Conservation (phyloP, 1,140 invertebrate genomes). For the Ooceraea biroi region DNA sequence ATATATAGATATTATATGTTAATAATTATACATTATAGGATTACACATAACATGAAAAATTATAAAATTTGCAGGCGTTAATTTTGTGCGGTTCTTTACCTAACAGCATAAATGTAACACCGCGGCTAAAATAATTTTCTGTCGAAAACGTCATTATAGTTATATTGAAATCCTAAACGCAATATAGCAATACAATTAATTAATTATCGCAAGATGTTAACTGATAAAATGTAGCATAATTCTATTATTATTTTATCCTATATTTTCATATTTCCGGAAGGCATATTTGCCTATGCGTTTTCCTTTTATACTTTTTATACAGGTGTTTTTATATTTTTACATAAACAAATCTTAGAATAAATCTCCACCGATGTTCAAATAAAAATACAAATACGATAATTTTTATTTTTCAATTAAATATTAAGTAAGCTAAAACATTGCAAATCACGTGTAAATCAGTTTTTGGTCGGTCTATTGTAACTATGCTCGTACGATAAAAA, state of each 20-base stretch:
- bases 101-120: not conserved
- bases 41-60: not conserved
- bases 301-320: constrained; percentile 17
- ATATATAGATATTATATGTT: not conserved
- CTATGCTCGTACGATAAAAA: not conserved
- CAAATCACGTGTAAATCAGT: not conserved
- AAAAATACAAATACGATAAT: not conserved
- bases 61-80: not conserved
- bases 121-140: constrained; percentile 10
- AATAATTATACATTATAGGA: constrained; percentile 1
- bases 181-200: constrained; percentile 11
- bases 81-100: not conserved
- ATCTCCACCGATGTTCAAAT: not conserved
- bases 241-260: not conserved
- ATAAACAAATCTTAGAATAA: constrained; percentile 12
- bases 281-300: not conserved
- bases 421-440: constrained; percentile 10
- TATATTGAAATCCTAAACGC: constrained; percentile 30
- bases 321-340: not conserved
- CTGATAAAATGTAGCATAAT: not conserved
- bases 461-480: not conserved
- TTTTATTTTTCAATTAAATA: constrained; percentile 16
- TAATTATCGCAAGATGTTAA: not conserved
- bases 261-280: constrained; percentile 1
- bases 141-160: not conserved